phyloP scores from a whole-genome alignment of 2,113 vertebrate genomes.

The Chitala chitala region DNA sequence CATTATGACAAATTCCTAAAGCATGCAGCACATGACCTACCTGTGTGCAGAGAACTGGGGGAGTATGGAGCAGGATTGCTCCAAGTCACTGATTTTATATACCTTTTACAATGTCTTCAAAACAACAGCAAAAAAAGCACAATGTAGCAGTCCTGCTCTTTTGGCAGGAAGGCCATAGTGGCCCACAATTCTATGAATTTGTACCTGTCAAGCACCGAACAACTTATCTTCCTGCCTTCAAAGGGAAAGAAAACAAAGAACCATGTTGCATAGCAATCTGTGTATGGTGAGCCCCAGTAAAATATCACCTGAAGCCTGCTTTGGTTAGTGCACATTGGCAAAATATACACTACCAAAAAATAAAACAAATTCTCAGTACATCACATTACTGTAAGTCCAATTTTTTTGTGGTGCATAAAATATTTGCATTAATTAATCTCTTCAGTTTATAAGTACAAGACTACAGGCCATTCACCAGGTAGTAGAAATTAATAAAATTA shows the following conservation, averaged over 20 bases:
- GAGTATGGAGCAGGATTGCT: background rate
- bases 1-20: too few species aligned
- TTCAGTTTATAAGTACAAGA: background rate
- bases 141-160: background rate
- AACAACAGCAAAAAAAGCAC: background rate
- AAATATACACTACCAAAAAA: too few species aligned
- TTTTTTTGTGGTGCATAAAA: background rate
- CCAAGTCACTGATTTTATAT: background rate
- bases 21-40: background rate
- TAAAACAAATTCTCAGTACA: background rate
- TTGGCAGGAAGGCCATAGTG: background rate
- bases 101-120: background rate
- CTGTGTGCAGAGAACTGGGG: background rate
- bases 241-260: background rate
- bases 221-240: too few species aligned
- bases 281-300: background rate
- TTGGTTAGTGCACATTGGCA: too few species aligned
- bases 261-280: background rate
- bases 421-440: background rate
- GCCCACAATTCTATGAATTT: background rate
- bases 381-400: background rate
- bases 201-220: background rate
- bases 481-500: too few species aligned
- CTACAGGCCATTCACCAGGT: too few species aligned
- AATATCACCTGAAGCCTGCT: background rate